phyloP scores from a whole-genome alignment of 2,797 vertebrate species.

The Halcyon smyrnensis region DNA sequence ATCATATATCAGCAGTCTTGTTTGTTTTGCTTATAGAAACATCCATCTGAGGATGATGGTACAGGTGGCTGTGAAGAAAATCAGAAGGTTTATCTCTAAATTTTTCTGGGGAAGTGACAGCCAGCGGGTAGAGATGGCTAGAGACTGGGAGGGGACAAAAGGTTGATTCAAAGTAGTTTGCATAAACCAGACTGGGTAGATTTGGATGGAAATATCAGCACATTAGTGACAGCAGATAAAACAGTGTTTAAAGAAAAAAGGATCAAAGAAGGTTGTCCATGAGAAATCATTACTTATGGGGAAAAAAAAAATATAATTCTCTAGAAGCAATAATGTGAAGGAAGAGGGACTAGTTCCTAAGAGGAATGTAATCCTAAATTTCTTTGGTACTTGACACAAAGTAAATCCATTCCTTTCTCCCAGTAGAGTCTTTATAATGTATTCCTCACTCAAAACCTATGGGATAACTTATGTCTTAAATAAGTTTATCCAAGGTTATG shows the following conservation, averaged over 20 bases:
- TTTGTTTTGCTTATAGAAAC: constrained; percentile 23
- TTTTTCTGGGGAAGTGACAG: not conserved
- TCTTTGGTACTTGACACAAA: not conserved
- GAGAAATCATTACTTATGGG: not conserved
- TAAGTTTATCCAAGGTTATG: not conserved
- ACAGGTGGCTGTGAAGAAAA: not conserved
- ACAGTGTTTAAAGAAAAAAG: not conserved
- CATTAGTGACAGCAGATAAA: not conserved
- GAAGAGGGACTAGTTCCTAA: not conserved
- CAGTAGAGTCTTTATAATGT: not conserved
- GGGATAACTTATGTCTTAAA: not conserved
- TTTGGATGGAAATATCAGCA: not conserved
- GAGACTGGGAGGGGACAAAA: not conserved
- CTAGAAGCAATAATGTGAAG: not conserved
- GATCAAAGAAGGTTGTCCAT: not conserved
- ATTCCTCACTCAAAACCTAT: not conserved
- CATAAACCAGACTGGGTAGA: not conserved
- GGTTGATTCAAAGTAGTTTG: not conserved
- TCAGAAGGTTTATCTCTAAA: not conserved
- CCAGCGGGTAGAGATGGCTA: not conserved
- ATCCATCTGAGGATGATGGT: not conserved
- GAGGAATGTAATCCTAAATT: not conserved
- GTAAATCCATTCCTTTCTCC: not conserved
- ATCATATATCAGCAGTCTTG: not conserved
- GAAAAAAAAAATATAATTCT: not conserved